Conservation (phyloP, 2,797 vertebrate species). For the Dermochelys coriacea region DNA sequence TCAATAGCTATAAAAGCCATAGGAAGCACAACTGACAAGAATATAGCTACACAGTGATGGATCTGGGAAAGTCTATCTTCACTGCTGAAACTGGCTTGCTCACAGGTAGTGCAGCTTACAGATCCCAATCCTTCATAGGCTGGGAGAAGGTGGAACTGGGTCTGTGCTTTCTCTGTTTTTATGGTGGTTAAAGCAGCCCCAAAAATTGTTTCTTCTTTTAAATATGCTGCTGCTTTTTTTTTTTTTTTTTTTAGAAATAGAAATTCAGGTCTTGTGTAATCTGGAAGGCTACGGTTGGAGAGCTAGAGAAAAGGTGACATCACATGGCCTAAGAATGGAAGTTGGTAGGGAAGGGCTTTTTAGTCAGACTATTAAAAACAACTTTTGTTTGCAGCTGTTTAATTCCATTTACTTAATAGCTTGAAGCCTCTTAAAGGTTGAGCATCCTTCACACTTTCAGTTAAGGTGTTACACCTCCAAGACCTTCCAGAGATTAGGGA, state of each 20-base stretch:
- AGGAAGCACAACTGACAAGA: not conserved
- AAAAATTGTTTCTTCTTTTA: not conserved
- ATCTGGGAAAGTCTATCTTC: not conserved
- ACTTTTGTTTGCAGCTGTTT: not conserved
- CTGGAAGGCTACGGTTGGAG: not conserved
- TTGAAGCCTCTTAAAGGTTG: not conserved
- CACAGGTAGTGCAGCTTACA: not conserved
- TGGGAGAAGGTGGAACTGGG: not conserved
- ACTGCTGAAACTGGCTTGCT: not conserved
- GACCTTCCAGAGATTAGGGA: not conserved
- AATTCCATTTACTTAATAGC: not conserved
- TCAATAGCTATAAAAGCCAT: not conserved
- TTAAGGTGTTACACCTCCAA: not conserved
- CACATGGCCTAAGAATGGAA: not conserved
- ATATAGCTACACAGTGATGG: not conserved
- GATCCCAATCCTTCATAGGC: not conserved
- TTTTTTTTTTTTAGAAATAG: not conserved
- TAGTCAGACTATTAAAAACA: not conserved
- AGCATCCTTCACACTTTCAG: not conserved
- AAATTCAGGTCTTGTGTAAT: fast-evolving
- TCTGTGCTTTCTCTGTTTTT: not conserved
- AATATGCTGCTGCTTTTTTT: not conserved
- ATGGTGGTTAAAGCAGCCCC: not conserved
- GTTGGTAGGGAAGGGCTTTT: not conserved
- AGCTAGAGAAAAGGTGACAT: not conserved